These are phyloP conservation scores for Gymnopithys bicolor DNA, from an alignment of 2,797 vertebrate genomes.

Conservation along the genomic window DNA sequence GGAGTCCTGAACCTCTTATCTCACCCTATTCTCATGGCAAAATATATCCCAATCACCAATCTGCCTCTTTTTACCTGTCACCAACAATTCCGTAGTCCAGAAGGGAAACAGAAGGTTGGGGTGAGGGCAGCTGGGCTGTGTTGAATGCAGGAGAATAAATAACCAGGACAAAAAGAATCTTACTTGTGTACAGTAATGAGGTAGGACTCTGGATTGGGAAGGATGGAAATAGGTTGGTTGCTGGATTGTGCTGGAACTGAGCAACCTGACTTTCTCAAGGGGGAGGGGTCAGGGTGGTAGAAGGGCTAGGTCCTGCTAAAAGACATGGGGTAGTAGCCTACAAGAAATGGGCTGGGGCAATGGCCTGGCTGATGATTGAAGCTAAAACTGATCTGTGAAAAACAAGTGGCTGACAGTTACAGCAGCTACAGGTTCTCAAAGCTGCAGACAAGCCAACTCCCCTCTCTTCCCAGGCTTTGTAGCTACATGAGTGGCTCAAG, in stretches of 20 bases:
- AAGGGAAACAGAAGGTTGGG: not conserved
- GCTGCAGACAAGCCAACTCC: not conserved
- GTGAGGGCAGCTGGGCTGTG: not conserved
- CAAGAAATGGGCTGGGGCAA: not conserved
- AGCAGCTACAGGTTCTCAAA: not conserved
- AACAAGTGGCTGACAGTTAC: not conserved
- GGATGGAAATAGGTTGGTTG: not conserved
- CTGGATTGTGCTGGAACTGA: not conserved
- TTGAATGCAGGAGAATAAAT: not conserved
- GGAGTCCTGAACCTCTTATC: not conserved
- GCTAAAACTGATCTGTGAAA: not conserved
- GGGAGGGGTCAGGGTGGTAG: not conserved
- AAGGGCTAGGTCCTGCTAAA: not conserved
- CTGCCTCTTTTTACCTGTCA: not conserved
- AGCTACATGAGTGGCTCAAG: not conserved
- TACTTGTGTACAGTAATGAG: not conserved
- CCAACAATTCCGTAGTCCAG: not conserved
- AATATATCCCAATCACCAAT: rapidly evolving
- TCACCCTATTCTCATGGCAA: not conserved
- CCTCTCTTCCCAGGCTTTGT: not conserved
- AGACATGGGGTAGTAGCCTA: not conserved
- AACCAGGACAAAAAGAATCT: not conserved
- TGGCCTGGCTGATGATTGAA: not conserved
- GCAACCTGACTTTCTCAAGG: not conserved
- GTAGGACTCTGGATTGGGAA: not conserved